Evolutionary conservation across 2,888 invertebrate genomes (phyloP).

Genomic region (Agrochola circellaris): DNA sequence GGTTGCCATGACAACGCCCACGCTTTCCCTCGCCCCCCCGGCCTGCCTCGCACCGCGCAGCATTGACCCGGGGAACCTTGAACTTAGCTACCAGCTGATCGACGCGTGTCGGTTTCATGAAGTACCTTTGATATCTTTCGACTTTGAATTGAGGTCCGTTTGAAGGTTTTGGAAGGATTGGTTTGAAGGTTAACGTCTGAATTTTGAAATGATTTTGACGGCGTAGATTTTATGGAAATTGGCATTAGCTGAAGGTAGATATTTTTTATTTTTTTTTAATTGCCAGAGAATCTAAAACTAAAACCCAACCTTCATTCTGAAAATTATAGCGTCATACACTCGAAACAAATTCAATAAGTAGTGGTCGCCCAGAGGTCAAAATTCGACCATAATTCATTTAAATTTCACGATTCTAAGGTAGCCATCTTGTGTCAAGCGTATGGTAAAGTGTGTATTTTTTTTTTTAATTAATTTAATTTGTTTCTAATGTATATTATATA

Average conservation of each 20-base stretch:
- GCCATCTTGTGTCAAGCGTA: no score
- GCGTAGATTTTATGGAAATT: neutral
- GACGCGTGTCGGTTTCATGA: constrained; percentile 71
- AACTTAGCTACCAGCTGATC: constrained; percentile 83
- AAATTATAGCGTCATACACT: no score
- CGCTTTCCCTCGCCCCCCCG: constrained; percentile 71
- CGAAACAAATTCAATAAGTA: neutral
- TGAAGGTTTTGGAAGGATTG: constrained; percentile 8
- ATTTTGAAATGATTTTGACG: constrained; percentile 16
- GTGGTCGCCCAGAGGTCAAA: no score
- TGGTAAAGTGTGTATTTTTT: no score
- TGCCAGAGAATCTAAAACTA: neutral
- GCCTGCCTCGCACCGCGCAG: constrained; percentile 63
- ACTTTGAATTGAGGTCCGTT: constrained; percentile 24
- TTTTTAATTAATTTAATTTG: no score
- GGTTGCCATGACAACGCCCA: constrained; percentile 87
- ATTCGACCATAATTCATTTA: no score
- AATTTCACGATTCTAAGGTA: no score
- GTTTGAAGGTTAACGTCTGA: neutral
- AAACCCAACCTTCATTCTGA: neutral
- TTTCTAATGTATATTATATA: no score
- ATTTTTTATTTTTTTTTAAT: no score
- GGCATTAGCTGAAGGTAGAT: neutral
- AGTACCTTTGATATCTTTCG: constrained; percentile 44
- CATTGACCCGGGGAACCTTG: constrained; percentile 89